Evolutionary conservation across 2,888 invertebrate species (phyloP), one percentile per base, ranked within the genome.

Genomic region (Rhodophaea formosa): DNA sequence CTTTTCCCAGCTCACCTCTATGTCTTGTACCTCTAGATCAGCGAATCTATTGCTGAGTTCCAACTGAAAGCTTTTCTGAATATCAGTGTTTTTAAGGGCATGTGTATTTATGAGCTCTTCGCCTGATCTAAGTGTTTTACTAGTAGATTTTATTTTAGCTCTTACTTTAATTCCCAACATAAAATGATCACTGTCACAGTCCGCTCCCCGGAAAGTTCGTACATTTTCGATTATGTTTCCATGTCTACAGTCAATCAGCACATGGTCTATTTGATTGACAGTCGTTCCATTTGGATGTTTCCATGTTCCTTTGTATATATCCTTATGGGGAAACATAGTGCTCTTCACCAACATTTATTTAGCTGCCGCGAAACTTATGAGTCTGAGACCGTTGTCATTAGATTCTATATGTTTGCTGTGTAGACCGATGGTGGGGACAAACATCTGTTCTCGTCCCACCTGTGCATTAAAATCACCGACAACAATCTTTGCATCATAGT

Each of bases 161-260:
- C 51, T 56, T 7, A 60, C 8, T 39, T 60, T 62, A 2, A 62
- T 39, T 1, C 45, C 53, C 8, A 60, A 5, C 29, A 62, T 8
- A 45, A 59, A 62, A 17, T 65, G 64, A 17, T 65, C 64, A 30
- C 59, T 62, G 16, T 62, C 59, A 14, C 61, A 61, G 52, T 65
- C 59, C 2, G 60, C 62, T 8, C 60, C 61, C 30, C 59, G 44
- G 8, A 30, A 60, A 8, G 46, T 15, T 52, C 60, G 42, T 0
- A 59, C 14, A 46, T 62, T 44, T 3, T 57, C 45, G 8, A 61
- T 58, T 7, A 7, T 8, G 0, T 32, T 32, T 32, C 32, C 1
- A 32, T 32, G 32, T 32, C 32, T 32, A 10, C 7, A 8, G 32
- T 32, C 32, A 32, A 32, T 32, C 10, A 61, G 46, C 0, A 58